A percentile compares a stretch with the other conserved stretches of the same genome.
phyloP scores from a whole-genome alignment of 1,140 invertebrate genomes.

The Thalassaphorura encarpata region DNA sequence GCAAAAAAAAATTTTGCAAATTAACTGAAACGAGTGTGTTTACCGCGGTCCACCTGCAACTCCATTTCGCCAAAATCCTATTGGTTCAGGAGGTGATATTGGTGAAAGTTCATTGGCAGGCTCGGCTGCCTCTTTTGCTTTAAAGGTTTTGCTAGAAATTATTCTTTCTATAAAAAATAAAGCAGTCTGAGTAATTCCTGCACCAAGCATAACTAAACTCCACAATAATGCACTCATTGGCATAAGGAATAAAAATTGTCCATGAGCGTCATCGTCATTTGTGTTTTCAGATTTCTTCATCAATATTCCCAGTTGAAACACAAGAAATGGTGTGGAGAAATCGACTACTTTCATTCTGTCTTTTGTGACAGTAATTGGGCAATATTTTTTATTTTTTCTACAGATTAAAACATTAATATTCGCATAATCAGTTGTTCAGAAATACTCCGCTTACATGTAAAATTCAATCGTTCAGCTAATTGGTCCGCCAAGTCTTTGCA shows the following conservation, averaged over 20 bases:
- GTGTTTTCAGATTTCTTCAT: constrained; percentile 40
- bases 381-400: too few relatives aligned
- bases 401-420: background rate
- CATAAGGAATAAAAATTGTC: background rate
- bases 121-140: background rate
- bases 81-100: background rate
- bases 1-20: too few relatives aligned
- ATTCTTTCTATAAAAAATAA: constrained; percentile 6
- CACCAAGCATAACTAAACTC: background rate
- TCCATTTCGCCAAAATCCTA: constrained; percentile 9
- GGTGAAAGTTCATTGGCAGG: background rate
- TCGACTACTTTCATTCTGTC: constrained; percentile 52
- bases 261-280: background rate
- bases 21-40: too few relatives aligned
- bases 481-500: constrained; percentile 83
- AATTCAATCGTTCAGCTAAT: constrained; percentile 60
- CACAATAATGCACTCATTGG: constrained; percentile 9
- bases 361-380: constrained; percentile 51
- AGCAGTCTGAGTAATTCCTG: background rate
- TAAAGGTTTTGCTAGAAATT: background rate
- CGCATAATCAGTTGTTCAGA: too few relatives aligned
- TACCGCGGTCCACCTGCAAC: constrained; percentile 8
- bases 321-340: constrained; percentile 55
- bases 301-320: constrained; percentile 55
- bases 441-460: constrained; percentile 63